Conservation (phyloP, 2,888 invertebrate genomes). For the Nomada flava region DNA sequence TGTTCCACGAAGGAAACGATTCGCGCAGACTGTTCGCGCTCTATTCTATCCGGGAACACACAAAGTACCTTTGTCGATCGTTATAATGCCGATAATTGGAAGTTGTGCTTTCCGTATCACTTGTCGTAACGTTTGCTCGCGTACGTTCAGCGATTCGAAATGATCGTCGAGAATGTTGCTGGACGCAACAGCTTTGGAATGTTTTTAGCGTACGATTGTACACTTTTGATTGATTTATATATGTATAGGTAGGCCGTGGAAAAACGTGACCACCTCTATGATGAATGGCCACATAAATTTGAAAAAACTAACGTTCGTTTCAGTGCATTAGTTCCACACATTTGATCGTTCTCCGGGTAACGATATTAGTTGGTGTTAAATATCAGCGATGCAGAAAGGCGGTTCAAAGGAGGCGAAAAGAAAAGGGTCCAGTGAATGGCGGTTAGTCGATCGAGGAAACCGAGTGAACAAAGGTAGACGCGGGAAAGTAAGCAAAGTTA, state of each 20-base stretch:
- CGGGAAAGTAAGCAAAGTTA: background rate
- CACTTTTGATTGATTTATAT: no score
- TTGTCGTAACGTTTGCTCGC: background rate
- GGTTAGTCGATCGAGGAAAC: conserved; percentile 10
- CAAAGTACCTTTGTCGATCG: conserved; percentile 9
- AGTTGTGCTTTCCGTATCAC: background rate
- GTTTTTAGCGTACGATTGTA: no score
- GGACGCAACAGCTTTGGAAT: no score
- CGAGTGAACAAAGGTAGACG: background rate
- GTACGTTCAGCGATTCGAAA: no score
- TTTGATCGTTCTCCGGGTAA: background rate
- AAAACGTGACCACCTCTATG: no score
- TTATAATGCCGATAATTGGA: conserved; percentile 16
- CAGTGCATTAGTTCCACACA: no score
- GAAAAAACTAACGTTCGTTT: no score
- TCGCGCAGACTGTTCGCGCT: background rate
- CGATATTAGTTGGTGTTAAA: no score
- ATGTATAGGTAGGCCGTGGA: no score
- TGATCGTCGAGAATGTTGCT: no score
- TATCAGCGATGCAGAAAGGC: background rate
- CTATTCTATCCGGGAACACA: background rate
- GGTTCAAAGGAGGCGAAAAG: background rate
- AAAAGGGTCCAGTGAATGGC: background rate
- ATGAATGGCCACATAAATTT: no score
- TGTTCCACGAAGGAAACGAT: conserved; percentile 3